phyloP scores from a whole-genome alignment of 1,140 invertebrate species.

The Cydia strobilella region DNA sequence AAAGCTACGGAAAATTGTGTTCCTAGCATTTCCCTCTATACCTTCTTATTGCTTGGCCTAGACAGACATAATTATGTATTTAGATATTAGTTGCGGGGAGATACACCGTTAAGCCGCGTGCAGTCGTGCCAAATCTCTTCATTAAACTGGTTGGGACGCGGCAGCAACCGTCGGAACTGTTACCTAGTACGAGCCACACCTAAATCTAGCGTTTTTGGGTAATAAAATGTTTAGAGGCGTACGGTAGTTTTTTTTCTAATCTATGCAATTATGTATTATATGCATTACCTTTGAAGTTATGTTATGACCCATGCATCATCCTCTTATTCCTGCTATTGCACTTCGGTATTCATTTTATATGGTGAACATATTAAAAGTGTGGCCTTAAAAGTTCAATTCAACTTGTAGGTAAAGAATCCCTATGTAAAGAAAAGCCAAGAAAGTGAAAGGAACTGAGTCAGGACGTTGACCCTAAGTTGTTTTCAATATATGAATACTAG shows the following conservation, averaged over 20 bases:
- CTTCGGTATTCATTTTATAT: no score
- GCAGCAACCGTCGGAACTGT: constrained; percentile 34
- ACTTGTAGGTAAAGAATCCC: not conserved
- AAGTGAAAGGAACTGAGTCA: constrained; percentile 26
- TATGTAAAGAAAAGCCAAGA: constrained; percentile 15
- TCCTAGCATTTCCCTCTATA: no score
- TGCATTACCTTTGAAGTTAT: not conserved
- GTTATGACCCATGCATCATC: no score
- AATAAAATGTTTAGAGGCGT: not conserved
- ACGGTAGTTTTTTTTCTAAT: not conserved
- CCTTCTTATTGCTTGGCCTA: no score
- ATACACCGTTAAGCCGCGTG: constrained; percentile 68
- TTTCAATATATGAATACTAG: constrained; percentile 21
- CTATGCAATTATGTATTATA: not conserved
- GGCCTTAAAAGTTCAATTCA: not conserved
- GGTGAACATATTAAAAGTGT: not conserved
- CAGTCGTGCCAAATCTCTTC: constrained; percentile 77
- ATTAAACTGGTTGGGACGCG: constrained; percentile 64
- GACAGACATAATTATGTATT: constrained; percentile 30
- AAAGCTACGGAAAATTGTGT: no score
- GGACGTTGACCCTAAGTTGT: constrained; percentile 21
- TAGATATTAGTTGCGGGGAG: constrained; percentile 44
- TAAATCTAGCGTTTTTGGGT: not conserved
- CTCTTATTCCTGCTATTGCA: no score
- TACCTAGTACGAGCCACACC: not conserved